These are phyloP conservation scores for Oreortyx pictus DNA, from an alignment of 2,797 vertebrate species.

Conservation along the genomic window DNA sequence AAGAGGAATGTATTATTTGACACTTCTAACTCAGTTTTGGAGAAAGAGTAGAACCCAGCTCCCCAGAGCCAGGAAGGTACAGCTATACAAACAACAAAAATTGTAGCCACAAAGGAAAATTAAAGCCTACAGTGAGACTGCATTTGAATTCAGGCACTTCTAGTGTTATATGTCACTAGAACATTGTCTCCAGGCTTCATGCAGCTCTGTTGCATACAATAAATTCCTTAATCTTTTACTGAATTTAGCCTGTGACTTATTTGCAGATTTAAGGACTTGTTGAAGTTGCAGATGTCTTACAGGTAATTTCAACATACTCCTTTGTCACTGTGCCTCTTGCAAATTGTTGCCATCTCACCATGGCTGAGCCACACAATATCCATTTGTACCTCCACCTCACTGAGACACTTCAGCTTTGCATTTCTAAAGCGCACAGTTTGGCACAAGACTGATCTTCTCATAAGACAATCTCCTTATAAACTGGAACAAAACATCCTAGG, in stretches of 20 bases:
- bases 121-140: background rate
- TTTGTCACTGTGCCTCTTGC: background rate
- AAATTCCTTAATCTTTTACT: background rate
- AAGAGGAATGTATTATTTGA: background rate
- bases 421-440: background rate
- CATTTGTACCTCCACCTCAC: background rate
- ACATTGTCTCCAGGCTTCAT: background rate
- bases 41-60: background rate
- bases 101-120: background rate
- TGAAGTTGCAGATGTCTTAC: too few species aligned
- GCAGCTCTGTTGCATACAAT: background rate
- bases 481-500: background rate
- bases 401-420: background rate
- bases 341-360: accelerated
- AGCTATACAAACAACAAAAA: background rate
- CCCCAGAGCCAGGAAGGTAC: background rate
- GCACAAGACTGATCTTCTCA: background rate
- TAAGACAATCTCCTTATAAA: background rate
- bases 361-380: background rate
- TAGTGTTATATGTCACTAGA: background rate
- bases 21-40: background rate
- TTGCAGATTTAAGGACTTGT: background rate
- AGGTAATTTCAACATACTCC: background rate
- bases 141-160: background rate
- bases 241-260: background rate